Evolutionary conservation across 2,797 vertebrate species (phyloP).

Genomic region (Pipistrellus pygmaeus): DNA sequence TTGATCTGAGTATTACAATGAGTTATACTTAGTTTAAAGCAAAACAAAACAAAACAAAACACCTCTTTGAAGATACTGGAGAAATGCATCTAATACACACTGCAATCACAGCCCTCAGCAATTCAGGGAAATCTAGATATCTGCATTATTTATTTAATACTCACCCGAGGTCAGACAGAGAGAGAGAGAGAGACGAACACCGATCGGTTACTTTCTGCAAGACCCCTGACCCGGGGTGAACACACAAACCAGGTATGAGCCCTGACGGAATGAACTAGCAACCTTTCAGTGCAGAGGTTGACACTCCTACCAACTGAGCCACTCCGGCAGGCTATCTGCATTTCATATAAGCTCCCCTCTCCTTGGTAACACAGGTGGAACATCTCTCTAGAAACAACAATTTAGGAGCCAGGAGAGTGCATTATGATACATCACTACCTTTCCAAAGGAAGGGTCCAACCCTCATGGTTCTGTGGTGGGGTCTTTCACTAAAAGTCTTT

Average conservation of each 20-base stretch:
- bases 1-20: slow-evolving; percentile 2
- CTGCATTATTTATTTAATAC: neutral
- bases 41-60: neutral
- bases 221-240: neutral
- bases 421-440: neutral
- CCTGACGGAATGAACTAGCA: neutral
- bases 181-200: neutral
- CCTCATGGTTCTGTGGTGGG: neutral
- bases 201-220: neutral
- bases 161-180: neutral
- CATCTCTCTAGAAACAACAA: neutral
- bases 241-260: neutral
- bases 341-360: neutral
- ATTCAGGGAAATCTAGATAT: neutral
- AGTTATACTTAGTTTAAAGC: neutral
- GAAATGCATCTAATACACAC: neutral
- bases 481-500: slow-evolving; percentile 7
- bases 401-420: neutral
- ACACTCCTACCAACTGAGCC: neutral
- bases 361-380: neutral
- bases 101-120: neutral
- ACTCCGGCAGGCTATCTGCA: neutral
- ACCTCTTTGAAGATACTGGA: neutral
- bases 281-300: neutral
- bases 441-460: neutral